phyloP scores from a whole-genome alignment of 2,888 invertebrate genomes.

The Eristalis arbustorum region DNA sequence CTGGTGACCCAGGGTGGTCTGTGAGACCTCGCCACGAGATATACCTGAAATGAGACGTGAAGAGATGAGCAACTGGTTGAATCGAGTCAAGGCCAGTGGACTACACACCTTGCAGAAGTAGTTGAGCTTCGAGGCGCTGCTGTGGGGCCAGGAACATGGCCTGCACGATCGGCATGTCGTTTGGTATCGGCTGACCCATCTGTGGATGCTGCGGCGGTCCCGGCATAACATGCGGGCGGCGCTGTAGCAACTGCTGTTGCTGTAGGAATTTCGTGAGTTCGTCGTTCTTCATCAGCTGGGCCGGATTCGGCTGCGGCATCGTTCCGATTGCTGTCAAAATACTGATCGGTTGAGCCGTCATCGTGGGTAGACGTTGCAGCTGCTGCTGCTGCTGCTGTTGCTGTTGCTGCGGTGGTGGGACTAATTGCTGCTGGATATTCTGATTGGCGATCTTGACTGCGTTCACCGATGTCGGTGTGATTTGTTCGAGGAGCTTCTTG shows the following conservation, averaged over 20 bases:
- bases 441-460: slow-evolving; percentile 11
- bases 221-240: slow-evolving; percentile 65
- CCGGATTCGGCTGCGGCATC: slow-evolving; percentile 34
- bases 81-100: too few species aligned
- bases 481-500: slow-evolving; percentile 83
- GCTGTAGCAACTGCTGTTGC: slow-evolving; percentile 66
- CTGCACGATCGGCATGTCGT: slow-evolving; percentile 41
- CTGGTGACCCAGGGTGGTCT: slow-evolving; percentile 88
- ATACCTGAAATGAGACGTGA: slow-evolving; percentile 81
- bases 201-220: slow-evolving; percentile 56
- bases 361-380: slow-evolving; percentile 29
- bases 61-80: neutral
- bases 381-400: slow-evolving; percentile 60
- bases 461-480: slow-evolving; percentile 67
- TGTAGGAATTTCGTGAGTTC: slow-evolving; percentile 71
- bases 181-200: slow-evolving; percentile 49
- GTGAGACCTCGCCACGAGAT: slow-evolving; percentile 88
- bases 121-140: slow-evolving; percentile 84
- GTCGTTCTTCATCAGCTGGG: slow-evolving; percentile 71
- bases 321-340: slow-evolving; percentile 41
- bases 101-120: slow-evolving; percentile 85
- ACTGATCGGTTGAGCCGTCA: slow-evolving; percentile 37
- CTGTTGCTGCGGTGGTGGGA: slow-evolving; percentile 53
- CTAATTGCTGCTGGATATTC: slow-evolving; percentile 48
- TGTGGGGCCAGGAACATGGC: slow-evolving; percentile 72